These are phyloP conservation scores for Gallinago paraguaiae DNA, from an alignment of 2,113 vertebrate species.

Conservation along the genomic window DNA sequence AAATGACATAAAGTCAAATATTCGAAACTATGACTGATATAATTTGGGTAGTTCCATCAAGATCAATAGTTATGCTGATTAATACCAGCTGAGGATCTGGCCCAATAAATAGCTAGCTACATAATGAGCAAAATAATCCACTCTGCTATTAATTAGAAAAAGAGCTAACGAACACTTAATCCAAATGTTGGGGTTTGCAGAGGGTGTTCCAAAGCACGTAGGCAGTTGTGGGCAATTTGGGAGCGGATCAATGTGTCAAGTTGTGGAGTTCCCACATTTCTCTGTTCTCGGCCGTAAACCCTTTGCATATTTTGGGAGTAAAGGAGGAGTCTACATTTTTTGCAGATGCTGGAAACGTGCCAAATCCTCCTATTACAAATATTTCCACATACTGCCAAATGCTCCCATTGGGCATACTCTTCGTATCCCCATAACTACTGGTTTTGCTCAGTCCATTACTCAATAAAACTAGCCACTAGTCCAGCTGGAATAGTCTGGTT, in stretches of 20 bases:
- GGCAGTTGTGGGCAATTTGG: slow-evolving; percentile 49
- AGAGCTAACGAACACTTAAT: not conserved
- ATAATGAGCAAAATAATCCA: slow-evolving; percentile 19
- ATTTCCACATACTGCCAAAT: slow-evolving; percentile 40
- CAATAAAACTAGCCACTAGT: slow-evolving; percentile 29
- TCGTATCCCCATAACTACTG: slow-evolving; percentile 49
- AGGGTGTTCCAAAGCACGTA: slow-evolving; percentile 59
- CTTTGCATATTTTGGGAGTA: slow-evolving; percentile 52
- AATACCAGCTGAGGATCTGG: slow-evolving; percentile 42
- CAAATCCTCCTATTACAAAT: slow-evolving; percentile 51
- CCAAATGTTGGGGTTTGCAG: slow-evolving; percentile 16
- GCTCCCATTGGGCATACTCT: slow-evolving; percentile 15
- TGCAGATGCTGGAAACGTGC: slow-evolving; percentile 32
- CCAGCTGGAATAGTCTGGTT: slow-evolving; percentile 40
- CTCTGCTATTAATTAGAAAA: slow-evolving; percentile 50
- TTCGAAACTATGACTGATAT: not conserved
- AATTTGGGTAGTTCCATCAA: not conserved
- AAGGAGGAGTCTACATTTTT: slow-evolving; percentile 58
- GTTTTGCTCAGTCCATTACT: slow-evolving; percentile 51
- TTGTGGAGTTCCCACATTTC: slow-evolving; percentile 65
- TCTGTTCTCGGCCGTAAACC: slow-evolving; percentile 55
- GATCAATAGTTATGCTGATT: slow-evolving; percentile 35
- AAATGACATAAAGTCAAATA: not conserved
- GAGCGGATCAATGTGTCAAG: slow-evolving; percentile 22
- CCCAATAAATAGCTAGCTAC: slow-evolving; percentile 29